phyloP scores from a whole-genome alignment of 1,140 invertebrate genomes.

The Heliconius nattereri region DNA sequence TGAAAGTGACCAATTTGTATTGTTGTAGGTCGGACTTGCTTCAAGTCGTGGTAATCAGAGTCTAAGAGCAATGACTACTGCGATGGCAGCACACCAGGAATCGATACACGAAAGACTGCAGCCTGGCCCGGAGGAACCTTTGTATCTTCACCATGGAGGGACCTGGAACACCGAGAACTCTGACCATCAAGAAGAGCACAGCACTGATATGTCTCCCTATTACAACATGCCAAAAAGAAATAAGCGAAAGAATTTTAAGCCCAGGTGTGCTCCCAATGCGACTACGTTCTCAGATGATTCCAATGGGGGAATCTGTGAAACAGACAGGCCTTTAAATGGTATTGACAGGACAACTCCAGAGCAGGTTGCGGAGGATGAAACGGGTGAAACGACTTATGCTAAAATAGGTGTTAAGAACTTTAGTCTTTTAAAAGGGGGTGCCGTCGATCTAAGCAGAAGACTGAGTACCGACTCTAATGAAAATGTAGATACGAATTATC shows the following conservation, averaged over 20 bases:
- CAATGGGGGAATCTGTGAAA: constrained; percentile 73
- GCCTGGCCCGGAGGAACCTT: constrained; percentile 63
- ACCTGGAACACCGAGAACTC: constrained; percentile 64
- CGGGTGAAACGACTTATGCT: constrained; percentile 57
- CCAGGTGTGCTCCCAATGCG: constrained; percentile 82
- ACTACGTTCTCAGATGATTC: constrained; percentile 79
- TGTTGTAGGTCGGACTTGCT: constrained; percentile 70
- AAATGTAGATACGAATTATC: constrained; percentile 76
- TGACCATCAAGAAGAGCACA: constrained; percentile 73
- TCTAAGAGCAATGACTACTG: constrained; percentile 77
- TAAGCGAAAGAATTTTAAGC: constrained; percentile 87
- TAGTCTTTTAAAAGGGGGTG: constrained; percentile 74
- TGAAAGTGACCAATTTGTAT: constrained; percentile 48
- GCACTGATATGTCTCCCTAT: constrained; percentile 76
- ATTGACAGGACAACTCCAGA: constrained; percentile 70
- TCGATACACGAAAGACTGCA: constrained; percentile 77
- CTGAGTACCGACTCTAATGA: constrained; percentile 80
- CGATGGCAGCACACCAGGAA: constrained; percentile 78
- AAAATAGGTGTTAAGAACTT: constrained; percentile 80
- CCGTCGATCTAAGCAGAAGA: constrained; percentile 77
- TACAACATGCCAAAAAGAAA: constrained; percentile 83
- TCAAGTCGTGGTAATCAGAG: constrained; percentile 62
- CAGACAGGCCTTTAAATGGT: constrained; percentile 75
- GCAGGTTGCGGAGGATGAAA: constrained; percentile 58
- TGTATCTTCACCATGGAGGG: constrained; percentile 73